phyloP scores from a whole-genome alignment of 2,113 vertebrate species.

The Sigmodon hispidus region DNA sequence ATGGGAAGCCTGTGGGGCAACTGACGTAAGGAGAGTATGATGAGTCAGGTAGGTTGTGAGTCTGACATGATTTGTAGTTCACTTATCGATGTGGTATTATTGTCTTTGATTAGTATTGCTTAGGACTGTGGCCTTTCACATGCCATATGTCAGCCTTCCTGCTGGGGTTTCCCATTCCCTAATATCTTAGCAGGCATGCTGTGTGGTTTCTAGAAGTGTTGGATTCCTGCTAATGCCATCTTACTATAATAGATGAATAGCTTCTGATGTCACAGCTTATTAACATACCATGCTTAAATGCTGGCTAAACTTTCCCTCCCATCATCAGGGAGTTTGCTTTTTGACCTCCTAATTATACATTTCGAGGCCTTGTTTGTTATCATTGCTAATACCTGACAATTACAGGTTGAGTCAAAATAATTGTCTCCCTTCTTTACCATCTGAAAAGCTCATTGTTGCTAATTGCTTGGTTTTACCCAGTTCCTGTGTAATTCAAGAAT shows the following conservation, averaged over 20 bases:
- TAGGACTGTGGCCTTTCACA: conserved; percentile 40
- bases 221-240: conserved; percentile 77
- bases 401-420: conserved; percentile 77
- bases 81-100: conserved; percentile 51
- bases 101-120: conserved; percentile 62
- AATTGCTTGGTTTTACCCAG: conserved; percentile 73
- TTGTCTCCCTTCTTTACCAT: conserved; percentile 62
- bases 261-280: conserved; percentile 79
- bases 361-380: conserved; percentile 53
- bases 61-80: conserved; percentile 22
- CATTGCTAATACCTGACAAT: conserved; percentile 79
- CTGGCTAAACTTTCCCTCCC: conserved; percentile 57
- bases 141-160: conserved; percentile 56
- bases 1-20: neutral
- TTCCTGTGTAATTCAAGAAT: conserved; percentile 82
- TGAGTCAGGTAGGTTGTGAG: conserved; percentile 49
- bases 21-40: conserved; percentile 60
- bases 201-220: conserved; percentile 66
- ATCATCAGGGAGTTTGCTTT: conserved; percentile 75
- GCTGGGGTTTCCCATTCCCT: neutral
- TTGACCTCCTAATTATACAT: conserved; percentile 82
- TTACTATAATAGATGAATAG: conserved; percentile 72
- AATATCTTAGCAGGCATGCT: conserved; percentile 39
- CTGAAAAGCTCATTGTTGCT: conserved; percentile 72
- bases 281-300: conserved; percentile 70